Conservation (phyloP, 1,140 invertebrate species). For the Philopotamus ludificatus region DNA sequence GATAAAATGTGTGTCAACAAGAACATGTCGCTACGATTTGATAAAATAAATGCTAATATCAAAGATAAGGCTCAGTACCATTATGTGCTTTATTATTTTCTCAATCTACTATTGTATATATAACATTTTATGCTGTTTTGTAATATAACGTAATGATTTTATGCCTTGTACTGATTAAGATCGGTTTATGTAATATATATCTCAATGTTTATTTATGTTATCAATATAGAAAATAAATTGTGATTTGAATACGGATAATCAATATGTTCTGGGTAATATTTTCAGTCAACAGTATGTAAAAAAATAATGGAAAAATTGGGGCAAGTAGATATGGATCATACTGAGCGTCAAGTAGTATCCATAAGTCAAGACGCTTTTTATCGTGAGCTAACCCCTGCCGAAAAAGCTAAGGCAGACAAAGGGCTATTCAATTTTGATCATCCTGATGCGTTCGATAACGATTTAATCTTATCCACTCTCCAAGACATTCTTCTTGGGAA, state of each 20-base stretch:
- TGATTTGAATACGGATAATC: constrained; percentile 10
- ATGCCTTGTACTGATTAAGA: too few species aligned
- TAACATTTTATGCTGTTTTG: too few species aligned
- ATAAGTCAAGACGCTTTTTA: constrained; percentile 98
- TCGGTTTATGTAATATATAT: too few species aligned
- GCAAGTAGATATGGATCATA: constrained; percentile 85
- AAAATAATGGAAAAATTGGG: constrained; percentile 93
- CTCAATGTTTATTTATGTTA: too few species aligned
- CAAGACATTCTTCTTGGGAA: constrained; percentile 78
- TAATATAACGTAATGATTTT: too few species aligned
- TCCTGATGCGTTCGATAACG: constrained; percentile 90
- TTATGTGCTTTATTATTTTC: too few species aligned
- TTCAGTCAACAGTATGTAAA: constrained; percentile 91
- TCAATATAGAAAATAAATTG: neutral
- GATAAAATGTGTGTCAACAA: too few species aligned
- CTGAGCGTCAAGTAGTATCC: constrained; percentile 85
- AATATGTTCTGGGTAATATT: too few species aligned
- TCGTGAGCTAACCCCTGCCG: constrained; percentile 75
- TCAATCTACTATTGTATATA: too few species aligned
- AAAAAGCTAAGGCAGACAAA: constrained; percentile 80
- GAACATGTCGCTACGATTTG: too few species aligned
- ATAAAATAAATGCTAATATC: too few species aligned
- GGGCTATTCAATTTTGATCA: constrained; percentile 98
- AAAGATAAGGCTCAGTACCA: too few species aligned
- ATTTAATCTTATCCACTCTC: constrained; percentile 76